Percentiles rank a stretch among this genome's conserved stretches.
These are phyloP conservation scores for Pseudorhiza aurosa DNA, from an alignment of 30 jellyfish, hydroid and myxozoan genomes.

Conservation along the genomic window DNA sequence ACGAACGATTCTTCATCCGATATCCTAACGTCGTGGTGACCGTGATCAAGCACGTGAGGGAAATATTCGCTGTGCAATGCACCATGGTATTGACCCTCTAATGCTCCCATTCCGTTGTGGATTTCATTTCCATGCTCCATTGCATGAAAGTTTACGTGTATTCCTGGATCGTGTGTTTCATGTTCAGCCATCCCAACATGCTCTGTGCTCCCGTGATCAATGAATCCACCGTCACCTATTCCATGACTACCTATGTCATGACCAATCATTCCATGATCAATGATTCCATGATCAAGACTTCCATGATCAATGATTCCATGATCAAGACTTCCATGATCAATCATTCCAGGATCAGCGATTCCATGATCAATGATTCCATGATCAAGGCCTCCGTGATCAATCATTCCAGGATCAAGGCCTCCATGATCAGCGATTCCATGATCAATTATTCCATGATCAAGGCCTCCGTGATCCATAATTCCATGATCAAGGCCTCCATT, in stretches of 20 bases:
- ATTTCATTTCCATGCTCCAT: slow-evolving; percentile 20
- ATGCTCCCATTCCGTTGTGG: slow-evolving; percentile 20
- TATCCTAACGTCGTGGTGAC: slow-evolving; percentile 8
- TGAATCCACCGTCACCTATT: not conserved
- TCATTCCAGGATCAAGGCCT: slow-evolving; percentile 20
- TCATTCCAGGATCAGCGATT: not conserved
- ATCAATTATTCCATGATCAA: slow-evolving; percentile 21
- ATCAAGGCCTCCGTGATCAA: not conserved
- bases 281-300: not conserved
- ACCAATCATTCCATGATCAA: not conserved
- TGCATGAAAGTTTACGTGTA: slow-evolving; percentile 34
- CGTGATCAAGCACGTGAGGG: not conserved
- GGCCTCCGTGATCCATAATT: slow-evolving; percentile 3
- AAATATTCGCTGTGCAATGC: not conserved
- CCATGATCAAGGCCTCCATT: slow-evolving; percentile 28
- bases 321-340: slow-evolving; percentile 1
- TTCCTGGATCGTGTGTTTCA: slow-evolving; percentile 59
- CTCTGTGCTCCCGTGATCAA: not conserved
- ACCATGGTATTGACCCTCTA: not conserved
- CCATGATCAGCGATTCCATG: slow-evolving; percentile 29
- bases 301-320: not conserved
- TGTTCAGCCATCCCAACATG: not conserved
- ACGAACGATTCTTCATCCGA: slow-evolving; percentile 10
- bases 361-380: slow-evolving; percentile 17
- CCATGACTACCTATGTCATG: not conserved